Evolutionary conservation across 2,888 invertebrate genomes (phyloP), one percentile per base, ranked within the genome.

Genomic region (Xestobium rufovillosum): DNA sequence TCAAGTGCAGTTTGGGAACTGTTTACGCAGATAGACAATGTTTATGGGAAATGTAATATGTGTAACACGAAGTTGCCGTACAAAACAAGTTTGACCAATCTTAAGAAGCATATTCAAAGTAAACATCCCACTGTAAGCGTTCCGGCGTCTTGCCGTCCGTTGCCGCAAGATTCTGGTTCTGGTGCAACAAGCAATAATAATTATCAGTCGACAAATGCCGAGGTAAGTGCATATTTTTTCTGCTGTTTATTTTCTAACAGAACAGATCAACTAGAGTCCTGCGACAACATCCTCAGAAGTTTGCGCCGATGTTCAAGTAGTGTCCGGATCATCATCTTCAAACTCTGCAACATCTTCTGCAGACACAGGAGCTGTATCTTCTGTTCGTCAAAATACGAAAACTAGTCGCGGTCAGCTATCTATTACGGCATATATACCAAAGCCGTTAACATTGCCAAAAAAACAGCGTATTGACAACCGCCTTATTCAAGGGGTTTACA

Each of bases 51-150:
- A 8, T 19, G 23, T n/a, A 19, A 19, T n/a, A 8, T 19, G 23
- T 19, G n/a, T n/a, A 19, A 19, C 6, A 8, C 6, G 6, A 19
- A 19, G n/a, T 19, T 19, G n/a, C n/a, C 23, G n/a, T 19, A 19
- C n/a, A 19, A 19, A 19, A 19, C 23, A 19, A 19, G 23, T n/a
- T n/a, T 6, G n/a, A 19, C 23, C 23, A 19, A 19, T 19, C n/a
- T 19, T 19, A 19, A 19, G n/a, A 19, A n/a, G 23, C 23, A 19
- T 19, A 8, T 19, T 6, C 23, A 19, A 19, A 6, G n/a, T n/a
- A 19, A 19, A 19, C 23, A 19, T 19, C 23, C 23, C 23, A 19
- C 23, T 6, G 23, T 19, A 8, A 8, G 6, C 23, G 6, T 19
- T 6, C 23, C n/a, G n/a, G n/a, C 23, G 6, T 19, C 23, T 19